These are phyloP conservation scores for Leiothrix lutea DNA, from an alignment of 2,113 vertebrate species.

Conservation along the genomic window DNA sequence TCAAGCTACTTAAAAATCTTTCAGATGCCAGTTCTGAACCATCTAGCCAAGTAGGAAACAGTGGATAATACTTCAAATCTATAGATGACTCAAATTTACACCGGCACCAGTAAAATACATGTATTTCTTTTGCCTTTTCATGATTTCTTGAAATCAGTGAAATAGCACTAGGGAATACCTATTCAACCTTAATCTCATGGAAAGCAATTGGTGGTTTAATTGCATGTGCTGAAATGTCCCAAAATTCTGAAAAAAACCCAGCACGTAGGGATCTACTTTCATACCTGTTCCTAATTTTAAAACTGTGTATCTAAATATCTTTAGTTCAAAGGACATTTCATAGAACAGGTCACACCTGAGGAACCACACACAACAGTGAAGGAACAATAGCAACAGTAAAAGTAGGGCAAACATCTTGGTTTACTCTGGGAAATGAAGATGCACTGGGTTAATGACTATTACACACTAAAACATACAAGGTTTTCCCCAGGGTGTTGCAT, in stretches of 20 bases:
- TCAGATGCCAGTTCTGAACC: neutral
- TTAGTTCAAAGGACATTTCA: neutral
- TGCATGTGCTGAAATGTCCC: neutral
- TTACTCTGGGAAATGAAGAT: neutral
- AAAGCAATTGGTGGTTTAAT: neutral
- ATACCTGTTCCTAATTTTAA: neutral
- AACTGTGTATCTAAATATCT: neutral
- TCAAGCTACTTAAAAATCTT: neutral
- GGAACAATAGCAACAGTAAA: neutral
- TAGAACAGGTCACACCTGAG: neutral
- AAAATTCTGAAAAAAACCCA: neutral
- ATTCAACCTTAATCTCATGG: neutral
- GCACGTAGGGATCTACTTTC: neutral
- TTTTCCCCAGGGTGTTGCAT: neutral
- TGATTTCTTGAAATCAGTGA: neutral
- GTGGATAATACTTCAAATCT: neutral
- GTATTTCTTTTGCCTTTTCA: neutral
- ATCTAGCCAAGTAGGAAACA: neutral
- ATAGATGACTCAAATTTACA: neutral
- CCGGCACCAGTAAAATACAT: neutral
- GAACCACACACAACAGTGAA: neutral
- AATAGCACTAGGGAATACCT: neutral
- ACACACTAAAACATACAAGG: neutral
- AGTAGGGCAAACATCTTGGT: neutral
- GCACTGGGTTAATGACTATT: neutral